Conservation (phyloP, 2,888 invertebrate species). For the Cephonodes hylas region DNA sequence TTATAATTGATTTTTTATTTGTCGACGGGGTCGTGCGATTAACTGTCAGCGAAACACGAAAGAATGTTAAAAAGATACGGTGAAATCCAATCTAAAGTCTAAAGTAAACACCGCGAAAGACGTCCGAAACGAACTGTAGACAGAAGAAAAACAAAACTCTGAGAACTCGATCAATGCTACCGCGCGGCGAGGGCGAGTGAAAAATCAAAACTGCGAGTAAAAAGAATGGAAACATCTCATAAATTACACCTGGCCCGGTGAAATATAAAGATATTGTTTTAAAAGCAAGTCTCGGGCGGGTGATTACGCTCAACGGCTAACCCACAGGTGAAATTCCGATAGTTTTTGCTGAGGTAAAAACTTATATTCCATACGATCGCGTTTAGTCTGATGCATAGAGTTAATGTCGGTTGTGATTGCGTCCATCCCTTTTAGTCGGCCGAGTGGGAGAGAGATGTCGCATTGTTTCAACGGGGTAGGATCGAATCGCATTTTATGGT, state of each 20-base stretch:
- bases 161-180: slow-evolving; percentile 61
- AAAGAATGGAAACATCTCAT: slow-evolving; percentile 60
- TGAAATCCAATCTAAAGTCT: slow-evolving; percentile 68
- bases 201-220: slow-evolving; percentile 62
- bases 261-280: slow-evolving; percentile 77
- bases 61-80: slow-evolving; percentile 50
- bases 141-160: slow-evolving; percentile 74
- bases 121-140: slow-evolving; percentile 66
- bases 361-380: slow-evolving; percentile 76
- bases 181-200: slow-evolving; percentile 46
- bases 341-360: slow-evolving; percentile 79
- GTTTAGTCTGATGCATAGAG: slow-evolving; percentile 73
- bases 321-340: slow-evolving; percentile 75
- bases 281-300: slow-evolving; percentile 68
- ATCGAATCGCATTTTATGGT: slow-evolving; percentile 79
- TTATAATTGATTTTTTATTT: slow-evolving; percentile 69
- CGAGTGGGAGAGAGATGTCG: slow-evolving; percentile 58
- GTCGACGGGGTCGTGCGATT: slow-evolving; percentile 47
- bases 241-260: slow-evolving; percentile 74
- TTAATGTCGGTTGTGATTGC: slow-evolving; percentile 77
- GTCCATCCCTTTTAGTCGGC: slow-evolving; percentile 47
- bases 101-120: slow-evolving; percentile 66
- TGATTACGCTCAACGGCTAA: slow-evolving; percentile 69
- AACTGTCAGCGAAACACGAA: slow-evolving; percentile 47
- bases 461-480: slow-evolving; percentile 69